Conservation (phyloP, 2,113 vertebrate genomes). For the Delphinapterus leucas region DNA sequence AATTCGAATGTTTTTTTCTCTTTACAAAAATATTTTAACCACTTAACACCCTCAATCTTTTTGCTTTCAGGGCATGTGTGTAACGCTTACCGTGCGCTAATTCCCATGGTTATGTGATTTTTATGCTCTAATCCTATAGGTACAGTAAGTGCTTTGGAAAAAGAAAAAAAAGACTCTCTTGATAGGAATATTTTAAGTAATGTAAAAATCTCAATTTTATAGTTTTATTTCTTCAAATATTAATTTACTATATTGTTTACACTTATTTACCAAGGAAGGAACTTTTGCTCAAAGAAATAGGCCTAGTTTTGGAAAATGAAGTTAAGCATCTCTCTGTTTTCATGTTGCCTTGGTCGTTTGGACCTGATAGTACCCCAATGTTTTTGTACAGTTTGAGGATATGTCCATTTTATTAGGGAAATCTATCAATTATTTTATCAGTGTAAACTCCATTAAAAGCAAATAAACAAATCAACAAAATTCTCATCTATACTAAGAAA, state of each 20-base stretch:
- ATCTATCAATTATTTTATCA: background rate
- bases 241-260: background rate
- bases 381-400: background rate
- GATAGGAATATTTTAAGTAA: background rate
- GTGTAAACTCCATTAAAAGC: background rate
- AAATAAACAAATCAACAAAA: background rate
- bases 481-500: background rate
- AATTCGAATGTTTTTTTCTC: background rate
- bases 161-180: background rate
- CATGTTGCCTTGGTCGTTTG: too few relatives aligned
- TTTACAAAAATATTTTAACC: background rate
- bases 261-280: background rate
- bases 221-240: background rate
- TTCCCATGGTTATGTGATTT: background rate
- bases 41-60: background rate
- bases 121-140: background rate
- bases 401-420: background rate
- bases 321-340: background rate
- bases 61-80: background rate
- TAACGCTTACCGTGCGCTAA: accelerated
- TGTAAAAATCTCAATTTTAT: background rate
- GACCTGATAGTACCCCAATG: accelerated
- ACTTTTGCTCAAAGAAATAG: background rate
- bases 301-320: background rate
- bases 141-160: background rate